Evolutionary conservation across 2,888 invertebrate species (phyloP), one percentile per base, ranked within the genome.

Genomic region (Oasisia sp.): DNA sequence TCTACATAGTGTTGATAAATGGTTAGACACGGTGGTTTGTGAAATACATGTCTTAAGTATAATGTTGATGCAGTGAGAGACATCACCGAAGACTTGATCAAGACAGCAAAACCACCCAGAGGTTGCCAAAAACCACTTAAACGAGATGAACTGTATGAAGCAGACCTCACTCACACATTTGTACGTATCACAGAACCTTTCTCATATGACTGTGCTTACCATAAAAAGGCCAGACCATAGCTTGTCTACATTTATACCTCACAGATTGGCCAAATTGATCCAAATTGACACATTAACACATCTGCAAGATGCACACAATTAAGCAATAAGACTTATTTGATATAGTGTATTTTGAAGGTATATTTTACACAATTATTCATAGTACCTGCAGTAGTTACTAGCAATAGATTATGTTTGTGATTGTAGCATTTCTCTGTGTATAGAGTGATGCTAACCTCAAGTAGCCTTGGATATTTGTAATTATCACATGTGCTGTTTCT

Each of bases 161-260:
- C 74, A 0, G 74, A 74, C 74, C 74, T 74, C 19, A 74, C 74
- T 74, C 19, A 74, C 27, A 74, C 74, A 27, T 74, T 74, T 74
- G 74, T 74, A 74, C n/a, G 74, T 74, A 74, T 74, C 74, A 74
- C 74, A 74, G n/a, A 74, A 27, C 74, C 74, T 74, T 27, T 74
- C 74, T 74, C 74, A 74, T 74, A 74, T 27, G n/a, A 74, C 19
- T 74, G 74, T 74, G 7, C 74, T 27, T 74, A 27, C 19, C 5
- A 19, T 27, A 74, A 7, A 19, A 19, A 19, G n/a, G 74, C 74
- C 7, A 74, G 14, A 74, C 74, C 74, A 74, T 27, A 19, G 19
- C 27, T 74, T 27, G 2, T 19, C 74, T 74, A 74, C 50, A 50
- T 11, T 50, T 50, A 9, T 50, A 50, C 50, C 50, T 11, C 12